Conservation (phyloP, 2,888 invertebrate genomes). For the Atherix ibis region DNA sequence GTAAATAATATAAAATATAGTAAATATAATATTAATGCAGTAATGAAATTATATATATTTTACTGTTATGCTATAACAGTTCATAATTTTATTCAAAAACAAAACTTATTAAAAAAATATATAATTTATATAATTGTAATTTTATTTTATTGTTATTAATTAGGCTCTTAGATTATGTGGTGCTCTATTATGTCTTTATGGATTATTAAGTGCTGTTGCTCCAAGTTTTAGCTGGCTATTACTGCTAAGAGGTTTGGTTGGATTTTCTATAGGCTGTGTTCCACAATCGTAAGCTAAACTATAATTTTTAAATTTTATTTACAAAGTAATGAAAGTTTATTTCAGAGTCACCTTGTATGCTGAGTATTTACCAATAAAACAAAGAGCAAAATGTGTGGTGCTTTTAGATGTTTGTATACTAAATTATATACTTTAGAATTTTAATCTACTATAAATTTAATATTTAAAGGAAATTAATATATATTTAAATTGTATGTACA, state of each 20-base stretch:
- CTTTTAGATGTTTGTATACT: constrained; percentile 67
- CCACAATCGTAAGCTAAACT: constrained; percentile 74
- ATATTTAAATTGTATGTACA: too few relatives aligned
- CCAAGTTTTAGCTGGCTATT: constrained; percentile 85
- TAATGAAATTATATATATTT: too few relatives aligned
- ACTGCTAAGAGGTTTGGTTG: constrained; percentile 78
- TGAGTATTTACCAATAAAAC: constrained; percentile 86
- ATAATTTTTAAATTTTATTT: constrained; percentile 18
- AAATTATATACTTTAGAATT: too few relatives aligned
- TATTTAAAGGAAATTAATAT: too few relatives aligned
- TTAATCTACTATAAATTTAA: too few relatives aligned
- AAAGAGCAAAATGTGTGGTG: constrained; percentile 88
- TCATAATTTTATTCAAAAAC: too few relatives aligned
- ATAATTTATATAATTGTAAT: too few relatives aligned
- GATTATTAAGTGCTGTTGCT: constrained; percentile 74
- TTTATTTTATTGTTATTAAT: too few relatives aligned
- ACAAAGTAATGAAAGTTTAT: constrained; percentile 12
- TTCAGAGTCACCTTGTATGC: constrained; percentile 86
- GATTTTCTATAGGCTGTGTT: constrained; percentile 92
- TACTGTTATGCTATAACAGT: too few relatives aligned
- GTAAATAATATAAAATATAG: too few relatives aligned
- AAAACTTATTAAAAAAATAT: too few relatives aligned
- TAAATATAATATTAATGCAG: too few relatives aligned
- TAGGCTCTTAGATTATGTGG: constrained; percentile 83
- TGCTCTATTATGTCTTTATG: constrained; percentile 80